phyloP scores from a whole-genome alignment of 2,888 invertebrate genomes.

The Lomographa bimaculata region DNA sequence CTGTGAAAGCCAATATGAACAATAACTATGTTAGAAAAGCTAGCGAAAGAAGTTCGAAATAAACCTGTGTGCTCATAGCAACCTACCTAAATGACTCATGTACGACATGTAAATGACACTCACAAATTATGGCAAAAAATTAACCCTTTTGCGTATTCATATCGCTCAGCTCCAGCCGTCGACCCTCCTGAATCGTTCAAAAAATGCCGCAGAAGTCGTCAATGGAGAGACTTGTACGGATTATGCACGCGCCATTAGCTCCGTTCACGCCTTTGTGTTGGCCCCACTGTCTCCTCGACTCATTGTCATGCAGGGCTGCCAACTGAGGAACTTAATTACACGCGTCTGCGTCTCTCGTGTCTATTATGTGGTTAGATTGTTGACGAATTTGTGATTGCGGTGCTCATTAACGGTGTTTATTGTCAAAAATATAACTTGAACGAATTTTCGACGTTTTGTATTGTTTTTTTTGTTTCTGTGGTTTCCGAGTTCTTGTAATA shows the following conservation, averaged over 20 bases:
- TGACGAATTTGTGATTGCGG: constrained; percentile 20
- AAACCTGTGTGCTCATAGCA: too few species aligned
- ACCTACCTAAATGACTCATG: too few species aligned
- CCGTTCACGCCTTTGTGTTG: constrained; percentile 62
- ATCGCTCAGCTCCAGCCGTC: constrained; percentile 26
- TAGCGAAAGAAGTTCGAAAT: too few species aligned
- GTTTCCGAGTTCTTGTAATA: too few species aligned
- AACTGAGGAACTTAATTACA: constrained; percentile 52
- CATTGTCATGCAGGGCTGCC: constrained; percentile 61
- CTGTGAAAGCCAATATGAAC: too few species aligned
- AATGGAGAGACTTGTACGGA: constrained; percentile 66
- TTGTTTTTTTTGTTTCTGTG: too few species aligned
- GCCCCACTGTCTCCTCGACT: constrained; percentile 44
- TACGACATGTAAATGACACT: too few species aligned
- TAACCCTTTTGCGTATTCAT: too few species aligned
- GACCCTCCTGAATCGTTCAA: constrained; percentile 48
- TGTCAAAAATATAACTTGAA: too few species aligned
- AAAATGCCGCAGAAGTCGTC: constrained; percentile 62
- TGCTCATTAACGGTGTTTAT: constrained; percentile 6
- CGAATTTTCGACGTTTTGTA: too few species aligned
- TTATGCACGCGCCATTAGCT: constrained; percentile 72
- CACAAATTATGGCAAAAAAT: too few species aligned
- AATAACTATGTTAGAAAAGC: too few species aligned
- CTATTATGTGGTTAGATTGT: constrained; percentile 35
- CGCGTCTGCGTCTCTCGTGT: constrained; percentile 44